Conservation (phyloP, 1,140 invertebrate genomes). For the Euura lappo region DNA sequence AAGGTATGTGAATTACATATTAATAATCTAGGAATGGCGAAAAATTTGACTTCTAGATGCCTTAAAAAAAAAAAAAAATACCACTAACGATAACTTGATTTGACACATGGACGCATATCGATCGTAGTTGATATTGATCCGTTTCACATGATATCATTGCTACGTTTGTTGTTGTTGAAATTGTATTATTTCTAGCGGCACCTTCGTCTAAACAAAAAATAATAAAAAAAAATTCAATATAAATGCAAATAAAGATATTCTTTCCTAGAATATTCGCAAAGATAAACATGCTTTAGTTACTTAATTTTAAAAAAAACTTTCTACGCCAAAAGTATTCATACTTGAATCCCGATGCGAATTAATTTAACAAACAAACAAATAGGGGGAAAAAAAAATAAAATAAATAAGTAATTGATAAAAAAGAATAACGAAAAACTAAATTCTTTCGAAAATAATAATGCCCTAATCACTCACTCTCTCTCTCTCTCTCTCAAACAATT, state of each 20-base stretch:
- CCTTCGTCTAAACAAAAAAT: no score
- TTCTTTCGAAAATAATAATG: conserved; percentile 14
- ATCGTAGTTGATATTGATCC: no score
- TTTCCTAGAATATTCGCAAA: neutral
- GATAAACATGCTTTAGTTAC: neutral
- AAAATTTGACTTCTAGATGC: neutral
- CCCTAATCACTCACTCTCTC: conserved; percentile 9
- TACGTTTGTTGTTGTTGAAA: no score
- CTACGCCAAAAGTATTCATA: conserved; percentile 6
- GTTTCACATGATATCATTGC: no score
- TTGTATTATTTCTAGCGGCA: no score
- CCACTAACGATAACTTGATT: no score
- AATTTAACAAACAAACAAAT: conserved; percentile 12
- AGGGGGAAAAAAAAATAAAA: neutral
- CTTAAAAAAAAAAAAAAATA: neutral
- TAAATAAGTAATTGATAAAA: no score
- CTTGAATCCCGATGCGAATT: conserved; percentile 7
- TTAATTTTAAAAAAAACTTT: neutral
- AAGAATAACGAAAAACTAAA: conserved; percentile 7
- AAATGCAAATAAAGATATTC: no score
- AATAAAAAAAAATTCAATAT: no score
- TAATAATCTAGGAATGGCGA: conserved; percentile 1
- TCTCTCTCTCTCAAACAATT: neutral
- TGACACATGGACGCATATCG: no score
- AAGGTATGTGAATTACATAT: neutral